These are phyloP conservation scores for Liodrosophila aerea DNA, from an alignment of 2,888 invertebrate species.

Conservation along the genomic window DNA sequence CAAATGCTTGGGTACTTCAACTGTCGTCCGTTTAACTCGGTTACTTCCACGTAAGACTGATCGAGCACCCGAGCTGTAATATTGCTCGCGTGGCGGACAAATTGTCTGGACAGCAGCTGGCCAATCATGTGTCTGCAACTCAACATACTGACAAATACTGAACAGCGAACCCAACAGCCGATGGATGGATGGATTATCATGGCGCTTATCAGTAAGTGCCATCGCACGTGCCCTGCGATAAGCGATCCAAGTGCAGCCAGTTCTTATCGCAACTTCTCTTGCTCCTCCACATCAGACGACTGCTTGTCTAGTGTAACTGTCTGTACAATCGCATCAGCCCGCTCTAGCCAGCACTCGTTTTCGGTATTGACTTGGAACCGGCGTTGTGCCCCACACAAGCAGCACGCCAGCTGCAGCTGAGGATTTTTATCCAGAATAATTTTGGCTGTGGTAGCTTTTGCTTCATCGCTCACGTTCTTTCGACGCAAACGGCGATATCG, in stretches of 20 bases:
- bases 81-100: slow-evolving; percentile 25
- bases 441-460: too few relatives aligned
- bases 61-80: slow-evolving; percentile 35
- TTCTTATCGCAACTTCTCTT: slow-evolving; percentile 18
- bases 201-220: slow-evolving; percentile 33
- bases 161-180: slow-evolving; percentile 23
- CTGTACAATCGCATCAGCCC: slow-evolving; percentile 70
- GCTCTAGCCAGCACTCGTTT: slow-evolving; percentile 80
- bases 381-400: slow-evolving; percentile 67
- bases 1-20: slow-evolving; percentile 86
- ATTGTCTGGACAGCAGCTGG: slow-evolving; percentile 22
- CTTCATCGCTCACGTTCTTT: slow-evolving; percentile 6
- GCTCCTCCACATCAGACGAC: background rate
- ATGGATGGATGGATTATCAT: slow-evolving; percentile 25
- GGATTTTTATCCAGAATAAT: slow-evolving; percentile 36
- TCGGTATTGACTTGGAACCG: slow-evolving; percentile 69
- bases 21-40: slow-evolving; percentile 28
- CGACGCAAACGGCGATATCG: slow-evolving; percentile 28
- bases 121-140: slow-evolving; percentile 60
- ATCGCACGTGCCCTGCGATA: slow-evolving; percentile 27
- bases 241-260: slow-evolving; percentile 11
- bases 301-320: slow-evolving; percentile 28
- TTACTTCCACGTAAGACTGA: slow-evolving; percentile 53
- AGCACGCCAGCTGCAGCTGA: slow-evolving; percentile 65
- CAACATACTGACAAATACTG: slow-evolving; percentile 57